phyloP scores from a whole-genome alignment of 2,113 vertebrate genomes.

The Scalopus aquaticus region DNA sequence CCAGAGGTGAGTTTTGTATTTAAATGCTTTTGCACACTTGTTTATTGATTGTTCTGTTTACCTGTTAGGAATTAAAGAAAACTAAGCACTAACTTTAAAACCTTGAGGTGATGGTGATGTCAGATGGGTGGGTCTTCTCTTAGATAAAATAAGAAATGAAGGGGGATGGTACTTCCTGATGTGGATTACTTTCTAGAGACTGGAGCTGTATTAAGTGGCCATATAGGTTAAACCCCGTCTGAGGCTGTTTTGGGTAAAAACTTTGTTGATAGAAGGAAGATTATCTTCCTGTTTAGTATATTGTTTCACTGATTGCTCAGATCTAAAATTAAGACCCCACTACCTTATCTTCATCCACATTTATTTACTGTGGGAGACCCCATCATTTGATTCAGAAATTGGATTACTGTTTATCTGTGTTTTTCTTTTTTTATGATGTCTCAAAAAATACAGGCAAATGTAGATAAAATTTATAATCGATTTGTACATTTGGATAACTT shows the following conservation, averaged over 20 bases:
- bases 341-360: neutral
- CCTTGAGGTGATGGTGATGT: neutral
- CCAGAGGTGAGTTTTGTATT: constrained; percentile 81
- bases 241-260: neutral
- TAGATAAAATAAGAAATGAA: constrained; percentile 35
- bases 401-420: neutral
- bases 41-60: neutral
- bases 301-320: neutral
- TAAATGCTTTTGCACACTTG: neutral
- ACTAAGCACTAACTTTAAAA: neutral
- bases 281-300: neutral
- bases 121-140: neutral
- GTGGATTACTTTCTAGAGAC: neutral
- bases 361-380: neutral
- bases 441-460: constrained; percentile 67
- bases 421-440: neutral
- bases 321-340: neutral
- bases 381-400: neutral
- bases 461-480: constrained; percentile 65
- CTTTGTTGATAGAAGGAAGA: neutral
- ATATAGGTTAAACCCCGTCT: neutral
- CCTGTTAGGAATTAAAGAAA: neutral
- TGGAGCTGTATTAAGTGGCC: neutral
- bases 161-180: neutral
- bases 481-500: constrained; percentile 86